Evolutionary conservation across 2,888 invertebrate species (phyloP).

Genomic region (Phania funesta): DNA sequence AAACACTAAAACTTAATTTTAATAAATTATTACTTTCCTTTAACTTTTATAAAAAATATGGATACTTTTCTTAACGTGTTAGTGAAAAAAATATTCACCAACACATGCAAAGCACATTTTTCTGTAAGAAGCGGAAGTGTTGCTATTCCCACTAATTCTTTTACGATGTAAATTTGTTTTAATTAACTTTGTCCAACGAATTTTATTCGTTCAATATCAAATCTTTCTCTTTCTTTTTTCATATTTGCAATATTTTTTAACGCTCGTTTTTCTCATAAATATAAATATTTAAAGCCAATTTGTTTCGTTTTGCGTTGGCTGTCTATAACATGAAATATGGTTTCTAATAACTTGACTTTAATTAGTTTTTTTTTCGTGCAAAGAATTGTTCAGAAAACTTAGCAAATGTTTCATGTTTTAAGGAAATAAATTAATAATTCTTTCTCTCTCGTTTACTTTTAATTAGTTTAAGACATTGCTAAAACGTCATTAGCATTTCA

Average conservation of each 20-base stretch:
- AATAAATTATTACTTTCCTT: constrained; percentile 3
- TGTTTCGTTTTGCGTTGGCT: not conserved
- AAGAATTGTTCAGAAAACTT: not conserved
- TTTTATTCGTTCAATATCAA: constrained; percentile 40
- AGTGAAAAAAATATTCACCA: not conserved
- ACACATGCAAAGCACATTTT: not conserved
- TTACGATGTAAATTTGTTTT: constrained; percentile 58
- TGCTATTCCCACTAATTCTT: too few species aligned
- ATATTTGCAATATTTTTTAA: too few species aligned
- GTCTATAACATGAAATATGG: constrained; percentile 26
- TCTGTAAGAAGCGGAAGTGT: too few species aligned
- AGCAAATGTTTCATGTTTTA: not conserved
- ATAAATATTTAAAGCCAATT: not conserved
- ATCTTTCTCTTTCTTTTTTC: not conserved
- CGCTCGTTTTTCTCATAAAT: not conserved
- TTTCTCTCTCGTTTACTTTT: not conserved
- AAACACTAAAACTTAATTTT: constrained; percentile 25
- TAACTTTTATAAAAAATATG: not conserved
- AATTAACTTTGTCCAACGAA: constrained; percentile 54
- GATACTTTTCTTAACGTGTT: too few species aligned
- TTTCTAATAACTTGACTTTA: constrained; percentile 33
- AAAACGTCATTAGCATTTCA: not conserved
- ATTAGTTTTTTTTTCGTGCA: constrained; percentile 15
- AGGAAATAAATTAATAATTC: not conserved
- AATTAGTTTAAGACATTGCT: not conserved